These are phyloP conservation scores for Drosophila borborema DNA, from an alignment of 2,888 invertebrate genomes.

Conservation along the genomic window DNA sequence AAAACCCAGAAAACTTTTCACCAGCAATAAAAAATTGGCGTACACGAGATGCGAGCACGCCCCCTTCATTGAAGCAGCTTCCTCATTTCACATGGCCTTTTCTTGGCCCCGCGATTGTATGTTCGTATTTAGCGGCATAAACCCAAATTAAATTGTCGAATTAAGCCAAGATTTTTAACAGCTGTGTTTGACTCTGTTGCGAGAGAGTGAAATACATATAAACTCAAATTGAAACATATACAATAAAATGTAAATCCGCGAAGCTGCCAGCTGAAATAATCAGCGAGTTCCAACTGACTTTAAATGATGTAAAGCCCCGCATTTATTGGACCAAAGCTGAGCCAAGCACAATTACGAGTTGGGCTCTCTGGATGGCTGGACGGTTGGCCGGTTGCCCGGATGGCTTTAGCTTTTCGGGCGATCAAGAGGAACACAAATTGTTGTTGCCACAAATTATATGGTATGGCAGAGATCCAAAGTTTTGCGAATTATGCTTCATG, in stretches of 20 bases:
- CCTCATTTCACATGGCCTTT: slow-evolving; percentile 68
- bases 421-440: slow-evolving; percentile 49
- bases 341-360: slow-evolving; percentile 54
- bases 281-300: slow-evolving; percentile 65
- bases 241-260: slow-evolving; percentile 74
- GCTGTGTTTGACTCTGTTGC: slow-evolving; percentile 11
- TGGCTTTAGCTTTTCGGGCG: slow-evolving; percentile 5
- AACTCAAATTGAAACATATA: slow-evolving; percentile 78
- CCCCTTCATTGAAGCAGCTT: slow-evolving; percentile 46
- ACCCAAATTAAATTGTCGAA: slow-evolving; percentile 79
- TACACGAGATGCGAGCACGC: slow-evolving; percentile 34
- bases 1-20: slow-evolving; percentile 30
- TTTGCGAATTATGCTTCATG: slow-evolving; percentile 53
- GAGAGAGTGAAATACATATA: slow-evolving; percentile 45
- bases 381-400: neutral
- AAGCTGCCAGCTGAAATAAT: slow-evolving; percentile 57
- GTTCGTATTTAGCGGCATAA: slow-evolving; percentile 66
- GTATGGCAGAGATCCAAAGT: slow-evolving; percentile 38
- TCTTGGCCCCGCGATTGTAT: slow-evolving; percentile 19
- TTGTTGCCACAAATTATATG: slow-evolving; percentile 74
- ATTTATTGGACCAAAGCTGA: slow-evolving; percentile 59
- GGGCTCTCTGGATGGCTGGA: neutral
- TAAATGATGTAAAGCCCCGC: slow-evolving; percentile 76
- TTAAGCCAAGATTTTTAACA: slow-evolving; percentile 74
- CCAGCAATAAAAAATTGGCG: slow-evolving; percentile 19